These are phyloP conservation scores for Ernsta delagoae DNA, from an alignment of 2,888 invertebrate genomes.

Conservation along the genomic window DNA sequence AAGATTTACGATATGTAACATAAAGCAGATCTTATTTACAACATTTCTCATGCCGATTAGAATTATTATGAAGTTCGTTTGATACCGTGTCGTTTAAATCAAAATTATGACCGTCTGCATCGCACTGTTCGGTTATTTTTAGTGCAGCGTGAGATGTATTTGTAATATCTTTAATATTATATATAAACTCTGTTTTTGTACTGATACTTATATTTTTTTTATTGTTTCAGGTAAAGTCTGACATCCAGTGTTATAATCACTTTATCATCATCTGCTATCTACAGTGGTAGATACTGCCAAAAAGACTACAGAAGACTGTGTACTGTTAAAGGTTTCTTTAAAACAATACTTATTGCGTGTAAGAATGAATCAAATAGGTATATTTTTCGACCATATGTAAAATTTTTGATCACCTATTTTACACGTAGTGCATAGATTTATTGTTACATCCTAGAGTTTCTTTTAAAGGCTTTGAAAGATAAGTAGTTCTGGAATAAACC, in stretches of 20 bases:
- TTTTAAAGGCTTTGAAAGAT: too few relatives aligned
- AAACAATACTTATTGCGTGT: too few relatives aligned
- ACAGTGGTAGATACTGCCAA: too few relatives aligned
- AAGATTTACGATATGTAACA: conserved; percentile 24
- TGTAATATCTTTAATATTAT: too few relatives aligned
- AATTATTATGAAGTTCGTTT: conserved; percentile 29
- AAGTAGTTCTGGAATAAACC: too few relatives aligned
- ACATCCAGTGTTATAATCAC: background rate
- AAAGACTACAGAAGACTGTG: too few relatives aligned
- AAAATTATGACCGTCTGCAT: conserved; percentile 22
- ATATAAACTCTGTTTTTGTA: background rate
- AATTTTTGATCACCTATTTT: too few relatives aligned
- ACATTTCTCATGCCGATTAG: conserved; percentile 24
- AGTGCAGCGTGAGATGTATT: conserved; percentile 7
- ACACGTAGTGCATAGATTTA: too few relatives aligned
- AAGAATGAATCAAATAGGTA: background rate
- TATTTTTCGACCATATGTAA: too few relatives aligned
- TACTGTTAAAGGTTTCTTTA: background rate
- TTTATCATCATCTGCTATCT: background rate
- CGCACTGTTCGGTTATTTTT: conserved; percentile 15
- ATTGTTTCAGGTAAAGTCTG: conserved; percentile 31
- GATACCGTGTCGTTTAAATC: conserved; percentile 31
- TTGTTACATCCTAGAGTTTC: too few relatives aligned
- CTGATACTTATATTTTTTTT: conserved; percentile 18
- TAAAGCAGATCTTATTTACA: conserved; percentile 24